phyloP scores from a whole-genome alignment of 2,888 invertebrate species.

The Cistogaster globosa region DNA sequence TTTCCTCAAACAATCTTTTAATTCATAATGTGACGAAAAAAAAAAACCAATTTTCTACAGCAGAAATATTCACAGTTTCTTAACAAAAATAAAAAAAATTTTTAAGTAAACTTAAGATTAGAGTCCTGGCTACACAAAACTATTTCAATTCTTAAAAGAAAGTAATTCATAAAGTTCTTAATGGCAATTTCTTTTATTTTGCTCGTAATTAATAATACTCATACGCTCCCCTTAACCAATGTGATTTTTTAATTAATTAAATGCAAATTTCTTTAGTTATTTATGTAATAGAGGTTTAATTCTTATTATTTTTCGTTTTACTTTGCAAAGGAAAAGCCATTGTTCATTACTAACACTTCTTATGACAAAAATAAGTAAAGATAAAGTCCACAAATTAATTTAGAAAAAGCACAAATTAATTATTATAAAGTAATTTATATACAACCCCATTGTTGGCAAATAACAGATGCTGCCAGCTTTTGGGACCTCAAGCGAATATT shows the following conservation, averaged over 20 bases:
- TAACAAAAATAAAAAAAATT: background rate
- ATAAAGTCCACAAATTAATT: background rate
- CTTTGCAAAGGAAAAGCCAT: too few relatives aligned
- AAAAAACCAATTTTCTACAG: too few relatives aligned
- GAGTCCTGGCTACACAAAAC: background rate
- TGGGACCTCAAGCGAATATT: background rate
- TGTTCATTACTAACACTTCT: too few relatives aligned
- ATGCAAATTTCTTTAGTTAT: background rate
- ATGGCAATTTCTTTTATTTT: background rate
- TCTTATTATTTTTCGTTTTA: too few relatives aligned
- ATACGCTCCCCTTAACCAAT: background rate
- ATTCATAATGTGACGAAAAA: too few relatives aligned
- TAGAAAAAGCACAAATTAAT: background rate
- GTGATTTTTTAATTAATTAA: background rate
- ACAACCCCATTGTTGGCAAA: background rate
- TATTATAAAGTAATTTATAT: background rate
- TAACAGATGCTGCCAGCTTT: background rate
- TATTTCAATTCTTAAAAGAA: background rate
- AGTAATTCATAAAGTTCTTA: background rate
- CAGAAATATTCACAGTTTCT: too few relatives aligned
- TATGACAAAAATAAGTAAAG: background rate
- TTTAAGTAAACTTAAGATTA: background rate
- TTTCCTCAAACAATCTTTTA: too few relatives aligned
- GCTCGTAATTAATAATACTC: background rate
- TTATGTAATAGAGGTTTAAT: too few relatives aligned